phyloP scores from a whole-genome alignment of 2,113 vertebrate genomes.

The Salminus brasiliensis region DNA sequence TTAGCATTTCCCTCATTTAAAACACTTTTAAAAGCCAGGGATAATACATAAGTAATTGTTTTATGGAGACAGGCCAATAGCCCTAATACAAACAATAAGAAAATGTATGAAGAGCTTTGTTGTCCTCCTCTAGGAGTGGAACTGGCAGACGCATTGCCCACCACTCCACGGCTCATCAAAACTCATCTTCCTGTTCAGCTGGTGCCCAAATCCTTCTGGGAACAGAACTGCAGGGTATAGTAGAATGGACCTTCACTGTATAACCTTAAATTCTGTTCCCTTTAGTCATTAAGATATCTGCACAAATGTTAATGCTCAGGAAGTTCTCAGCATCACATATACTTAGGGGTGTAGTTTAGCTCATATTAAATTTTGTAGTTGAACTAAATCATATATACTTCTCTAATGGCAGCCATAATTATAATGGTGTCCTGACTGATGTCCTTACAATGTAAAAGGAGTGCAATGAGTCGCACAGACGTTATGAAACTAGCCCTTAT shows the following conservation, averaged over 20 bases:
- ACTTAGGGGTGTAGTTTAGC: no score
- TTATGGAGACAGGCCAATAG: not conserved
- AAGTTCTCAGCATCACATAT: no score
- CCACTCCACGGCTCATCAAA: slow-evolving; percentile 71
- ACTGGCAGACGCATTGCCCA: slow-evolving; percentile 14
- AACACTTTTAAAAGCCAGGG: not conserved
- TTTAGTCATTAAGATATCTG: not conserved
- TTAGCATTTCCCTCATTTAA: not conserved
- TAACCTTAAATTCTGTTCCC: not conserved
- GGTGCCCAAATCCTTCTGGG: slow-evolving; percentile 71
- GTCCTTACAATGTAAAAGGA: no score
- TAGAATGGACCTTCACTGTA: not conserved
- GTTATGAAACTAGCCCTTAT: no score
- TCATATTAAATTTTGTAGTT: no score
- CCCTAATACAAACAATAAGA: not conserved
- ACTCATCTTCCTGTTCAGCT: slow-evolving; percentile 73
- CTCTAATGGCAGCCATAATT: no score
- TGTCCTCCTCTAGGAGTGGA: slow-evolving; percentile 13
- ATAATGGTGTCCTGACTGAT: no score
- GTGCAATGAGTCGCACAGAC: no score
- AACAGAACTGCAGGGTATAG: slow-evolving; percentile 70
- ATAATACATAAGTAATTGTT: no score
- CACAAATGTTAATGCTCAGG: not conserved
- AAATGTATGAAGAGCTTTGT: not conserved
- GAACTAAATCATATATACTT: no score